Conservation (phyloP, 2,113 vertebrate species). For the Cebidichthys violaceus region DNA sequence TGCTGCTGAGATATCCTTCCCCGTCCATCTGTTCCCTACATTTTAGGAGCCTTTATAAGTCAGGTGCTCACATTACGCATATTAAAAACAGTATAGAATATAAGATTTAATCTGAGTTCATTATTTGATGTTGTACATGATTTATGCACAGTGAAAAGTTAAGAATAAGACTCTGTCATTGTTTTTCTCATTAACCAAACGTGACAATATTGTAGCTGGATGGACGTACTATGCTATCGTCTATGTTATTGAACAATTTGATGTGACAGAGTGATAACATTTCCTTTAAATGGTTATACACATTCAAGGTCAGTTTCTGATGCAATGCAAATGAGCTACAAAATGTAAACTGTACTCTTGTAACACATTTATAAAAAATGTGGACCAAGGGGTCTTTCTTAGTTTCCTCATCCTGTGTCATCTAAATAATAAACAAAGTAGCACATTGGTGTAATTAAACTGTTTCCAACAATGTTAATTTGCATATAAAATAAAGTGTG, state of each 20-base stretch:
- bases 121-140: not conserved
- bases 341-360: not conserved
- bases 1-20: not conserved
- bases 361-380: not conserved
- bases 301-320: constrained; percentile 15
- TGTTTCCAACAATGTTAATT: not conserved
- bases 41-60: not conserved
- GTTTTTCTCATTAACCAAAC: not conserved
- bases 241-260: not conserved
- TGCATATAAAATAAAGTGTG: not conserved
- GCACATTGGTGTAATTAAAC: not conserved
- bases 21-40: not conserved
- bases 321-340: not conserved
- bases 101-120: not conserved
- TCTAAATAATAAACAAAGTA: not conserved
- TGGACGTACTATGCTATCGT: not conserved
- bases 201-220: not conserved
- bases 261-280: not conserved
- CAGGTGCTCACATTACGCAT: not conserved
- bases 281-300: not conserved
- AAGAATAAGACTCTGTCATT: not conserved
- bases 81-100: not conserved
- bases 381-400: not conserved
- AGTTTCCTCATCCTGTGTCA: no score
- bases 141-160: not conserved